Conservation (phyloP, 2,113 vertebrate genomes). For the Psilopogon haemacephalus region DNA sequence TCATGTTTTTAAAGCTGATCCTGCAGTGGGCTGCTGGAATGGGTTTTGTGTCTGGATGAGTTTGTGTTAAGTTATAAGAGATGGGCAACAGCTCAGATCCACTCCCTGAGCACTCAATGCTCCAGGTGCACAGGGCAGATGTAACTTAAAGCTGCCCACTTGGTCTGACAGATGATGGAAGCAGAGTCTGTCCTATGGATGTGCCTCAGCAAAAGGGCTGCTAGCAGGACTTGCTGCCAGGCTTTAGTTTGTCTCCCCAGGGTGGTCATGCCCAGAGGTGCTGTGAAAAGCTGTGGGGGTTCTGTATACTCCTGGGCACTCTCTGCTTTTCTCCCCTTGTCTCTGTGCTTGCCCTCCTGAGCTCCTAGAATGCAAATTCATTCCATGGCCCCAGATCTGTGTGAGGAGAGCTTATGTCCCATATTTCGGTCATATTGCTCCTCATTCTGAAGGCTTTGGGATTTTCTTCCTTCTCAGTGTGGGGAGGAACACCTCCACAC, state of each 20-base stretch:
- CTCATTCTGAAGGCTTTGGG: not conserved
- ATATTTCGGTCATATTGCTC: not conserved
- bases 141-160: not conserved
- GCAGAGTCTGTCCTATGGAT: not conserved
- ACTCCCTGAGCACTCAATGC: not conserved
- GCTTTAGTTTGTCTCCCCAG: not conserved
- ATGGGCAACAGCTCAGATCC: not conserved
- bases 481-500: not conserved
- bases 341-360: not conserved
- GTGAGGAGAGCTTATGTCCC: not conserved
- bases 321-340: not conserved
- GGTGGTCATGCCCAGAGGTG: rapidly evolving
- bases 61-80: constrained; percentile 11
- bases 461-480: constrained; percentile 22
- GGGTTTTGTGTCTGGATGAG: not conserved
- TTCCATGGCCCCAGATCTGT: not conserved
- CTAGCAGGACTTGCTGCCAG: not conserved
- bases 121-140: not conserved
- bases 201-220: not conserved
- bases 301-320: not conserved
- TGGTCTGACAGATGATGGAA: not conserved
- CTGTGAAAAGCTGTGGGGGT: not conserved
- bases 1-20: constrained; percentile 18
- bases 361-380: constrained; percentile 10
- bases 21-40: not conserved